A percentile compares a stretch with the other conserved stretches of the same genome.
Conservation (phyloP, 2,113 vertebrate genomes). For the Leucosticte australis region DNA sequence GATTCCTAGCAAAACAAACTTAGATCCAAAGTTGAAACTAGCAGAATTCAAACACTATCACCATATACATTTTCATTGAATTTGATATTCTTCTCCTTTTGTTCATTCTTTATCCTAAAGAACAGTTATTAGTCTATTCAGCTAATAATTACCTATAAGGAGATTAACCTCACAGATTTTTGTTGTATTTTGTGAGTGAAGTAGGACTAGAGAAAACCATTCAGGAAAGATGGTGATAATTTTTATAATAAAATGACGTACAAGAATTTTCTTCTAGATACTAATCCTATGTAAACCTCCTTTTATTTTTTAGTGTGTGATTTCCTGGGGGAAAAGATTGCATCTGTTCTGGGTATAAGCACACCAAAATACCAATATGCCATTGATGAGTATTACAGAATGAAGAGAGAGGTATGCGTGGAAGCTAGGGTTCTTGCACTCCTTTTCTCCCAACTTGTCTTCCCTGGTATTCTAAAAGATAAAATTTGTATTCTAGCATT, state of each 20-base stretch:
- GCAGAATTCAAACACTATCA: neutral
- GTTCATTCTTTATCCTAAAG: neutral
- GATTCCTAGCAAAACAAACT: neutral
- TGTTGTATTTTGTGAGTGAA: neutral
- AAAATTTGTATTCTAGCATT: neutral
- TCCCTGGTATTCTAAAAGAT: neutral
- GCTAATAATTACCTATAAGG: neutral
- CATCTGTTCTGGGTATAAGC: constrained; percentile 92
- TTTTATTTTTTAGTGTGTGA: constrained; percentile 86
- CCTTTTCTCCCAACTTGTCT: neutral
- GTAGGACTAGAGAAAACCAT: neutral
- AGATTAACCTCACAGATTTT: neutral
- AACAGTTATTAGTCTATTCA: neutral
- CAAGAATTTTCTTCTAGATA: neutral
- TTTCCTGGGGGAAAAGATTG: constrained; percentile 95
- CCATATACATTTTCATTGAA: neutral
- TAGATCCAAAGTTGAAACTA: neutral
- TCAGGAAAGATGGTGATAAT: neutral
- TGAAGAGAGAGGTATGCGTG: constrained; percentile 90
- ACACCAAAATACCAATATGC: constrained; percentile 97
- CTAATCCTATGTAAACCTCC: neutral
- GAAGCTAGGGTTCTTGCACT: neutral
- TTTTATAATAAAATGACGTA: neutral
- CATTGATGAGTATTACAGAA: constrained; percentile 95
- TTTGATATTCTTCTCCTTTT: neutral